Base-by-base conservation (phyloP, 2,113 vertebrate genomes). In the Indicator indicator region DNA sequence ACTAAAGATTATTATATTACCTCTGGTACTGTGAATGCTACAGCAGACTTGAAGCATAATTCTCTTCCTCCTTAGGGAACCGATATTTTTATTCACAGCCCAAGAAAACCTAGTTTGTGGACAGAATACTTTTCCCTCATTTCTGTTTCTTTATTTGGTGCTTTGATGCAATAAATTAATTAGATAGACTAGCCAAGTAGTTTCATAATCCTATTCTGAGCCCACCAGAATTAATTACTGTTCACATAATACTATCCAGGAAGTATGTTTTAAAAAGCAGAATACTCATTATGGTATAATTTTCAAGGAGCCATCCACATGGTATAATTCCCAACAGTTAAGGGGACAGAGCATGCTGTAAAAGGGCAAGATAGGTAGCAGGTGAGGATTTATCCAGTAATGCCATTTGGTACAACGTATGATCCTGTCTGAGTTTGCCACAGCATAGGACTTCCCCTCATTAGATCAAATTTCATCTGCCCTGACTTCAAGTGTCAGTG, bases 91-190 rank as follows among this genome's bases (percentile, higher is more conserved):
- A 88, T 90, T 92, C 80, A 86, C 83, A 94, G 83, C 42, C 67
- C 40, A 96, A 92, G 88, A 86, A 94, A 95, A 86, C 50, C 40
- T 89, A 68, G 80, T 86, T 94, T 92, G 74, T 65, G 36, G 67
- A 59, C 40, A 89, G 85, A 95, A 78, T 93, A 62, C 54, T 93
- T 93, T 78, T 46, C 9, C 30, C 48, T 21, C 24, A 18, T 90
- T 94, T 84, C 65, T 94, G 89, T 86, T 95, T 93, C 90, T 95
- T 90, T 93, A 88, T 96, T 95, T 91, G 93, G 71, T 91, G 48
- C 68, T 95, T 92, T 90, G 48, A 94, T 96, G 46, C 48, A 93
- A 88, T 95, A 96, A 96, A 94, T 96, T 93, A 76, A 96, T 96
- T 96, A 96, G 42, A 71, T 88, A 90, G 90, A 86, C 86, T 90